Conservation (phyloP, 1,140 invertebrate species). For the Nomia melanderi region DNA sequence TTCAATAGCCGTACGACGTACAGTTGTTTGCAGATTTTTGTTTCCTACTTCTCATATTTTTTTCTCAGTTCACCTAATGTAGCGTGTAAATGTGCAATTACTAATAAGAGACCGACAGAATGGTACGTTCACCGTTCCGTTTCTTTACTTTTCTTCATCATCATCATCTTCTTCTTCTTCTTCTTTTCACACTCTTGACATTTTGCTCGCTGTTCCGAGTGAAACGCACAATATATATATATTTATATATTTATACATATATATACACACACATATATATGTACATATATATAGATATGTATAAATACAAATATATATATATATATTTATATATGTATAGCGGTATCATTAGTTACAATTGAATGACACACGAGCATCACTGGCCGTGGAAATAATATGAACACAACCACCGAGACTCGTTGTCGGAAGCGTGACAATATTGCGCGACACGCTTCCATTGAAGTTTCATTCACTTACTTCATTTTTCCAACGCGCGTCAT, state of each 20-base stretch:
- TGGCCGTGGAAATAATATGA: conserved; percentile 33
- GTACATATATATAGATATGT: too few relatives aligned
- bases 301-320: too few relatives aligned
- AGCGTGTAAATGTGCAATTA: conserved; percentile 77
- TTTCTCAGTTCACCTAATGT: conserved; percentile 71
- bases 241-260: too few relatives aligned
- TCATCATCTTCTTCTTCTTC: conserved; percentile 4
- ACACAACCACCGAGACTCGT: conserved; percentile 32
- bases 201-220: conserved; percentile 37
- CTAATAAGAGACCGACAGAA: conserved; percentile 78
- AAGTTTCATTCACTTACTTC: neutral
- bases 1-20: conserved; percentile 73
- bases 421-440: neutral
- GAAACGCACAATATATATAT: conserved; percentile 46
- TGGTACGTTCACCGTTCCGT: conserved; percentile 77
- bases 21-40: conserved; percentile 59
- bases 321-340: conserved; percentile 30
- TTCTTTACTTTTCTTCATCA: conserved; percentile 35
- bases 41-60: conserved; percentile 45
- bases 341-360: conserved; percentile 66
- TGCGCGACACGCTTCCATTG: neutral
- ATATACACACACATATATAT: too few relatives aligned
- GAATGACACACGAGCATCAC: conserved; percentile 49
- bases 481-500: neutral
- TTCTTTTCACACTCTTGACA: conserved; percentile 38